Evolutionary conservation across 2,888 invertebrate species (phyloP).

Genomic region (Epistrophe eligans): DNA sequence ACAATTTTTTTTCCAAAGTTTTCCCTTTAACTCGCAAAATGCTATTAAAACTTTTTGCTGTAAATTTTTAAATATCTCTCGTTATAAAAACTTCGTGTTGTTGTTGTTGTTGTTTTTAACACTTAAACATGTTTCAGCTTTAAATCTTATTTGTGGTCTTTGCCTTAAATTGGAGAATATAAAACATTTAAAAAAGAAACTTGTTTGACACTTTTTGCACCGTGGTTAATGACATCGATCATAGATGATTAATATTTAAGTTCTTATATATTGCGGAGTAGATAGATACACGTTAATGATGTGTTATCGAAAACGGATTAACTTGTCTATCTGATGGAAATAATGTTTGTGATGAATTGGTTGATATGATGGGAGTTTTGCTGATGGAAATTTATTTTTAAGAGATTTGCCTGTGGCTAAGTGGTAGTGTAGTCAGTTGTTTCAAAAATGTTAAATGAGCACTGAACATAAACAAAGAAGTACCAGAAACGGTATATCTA

Average conservation of each 20-base stretch:
- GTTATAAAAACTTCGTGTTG: neutral
- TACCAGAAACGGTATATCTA: too few species aligned
- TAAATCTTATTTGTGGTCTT: conserved; percentile 5
- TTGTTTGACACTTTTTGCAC: neutral
- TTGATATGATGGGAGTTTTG: too few species aligned
- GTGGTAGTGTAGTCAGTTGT: too few species aligned
- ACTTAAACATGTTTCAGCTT: neutral
- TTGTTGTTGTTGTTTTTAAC: neutral
- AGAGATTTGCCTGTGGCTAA: too few species aligned
- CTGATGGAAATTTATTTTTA: too few species aligned
- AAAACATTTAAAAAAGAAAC: neutral
- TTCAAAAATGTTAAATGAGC: too few species aligned
- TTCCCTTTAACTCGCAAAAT: conserved; percentile 55
- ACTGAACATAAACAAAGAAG: too few species aligned
- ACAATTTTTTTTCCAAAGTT: conserved; percentile 40
- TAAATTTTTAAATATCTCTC: conserved; percentile 39
- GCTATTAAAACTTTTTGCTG: conserved; percentile 54
- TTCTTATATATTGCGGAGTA: neutral
- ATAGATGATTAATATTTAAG: conserved; percentile 1
- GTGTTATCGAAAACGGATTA: neutral
- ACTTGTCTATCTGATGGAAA: too few species aligned
- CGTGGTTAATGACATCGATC: neutral
- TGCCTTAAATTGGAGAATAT: neutral
- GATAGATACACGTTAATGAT: neutral
- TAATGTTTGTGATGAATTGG: too few species aligned